These are phyloP conservation scores for Drosophila yakuba DNA, from an alignment of 1,140 invertebrate species.

Conservation along the genomic window DNA sequence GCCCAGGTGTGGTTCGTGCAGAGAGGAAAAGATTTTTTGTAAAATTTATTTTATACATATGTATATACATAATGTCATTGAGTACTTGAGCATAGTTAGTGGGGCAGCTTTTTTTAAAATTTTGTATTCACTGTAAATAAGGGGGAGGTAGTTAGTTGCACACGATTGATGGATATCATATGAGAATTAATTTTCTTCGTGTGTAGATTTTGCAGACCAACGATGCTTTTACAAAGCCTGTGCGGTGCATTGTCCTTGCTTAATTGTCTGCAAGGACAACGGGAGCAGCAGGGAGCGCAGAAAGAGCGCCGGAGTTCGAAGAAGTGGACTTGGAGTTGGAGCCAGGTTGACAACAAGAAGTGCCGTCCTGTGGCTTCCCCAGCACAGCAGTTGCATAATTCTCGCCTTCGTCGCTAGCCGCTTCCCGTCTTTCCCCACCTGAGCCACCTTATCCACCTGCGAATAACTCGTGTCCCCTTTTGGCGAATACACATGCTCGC, in stretches of 20 bases:
- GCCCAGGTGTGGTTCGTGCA: conserved; percentile 14
- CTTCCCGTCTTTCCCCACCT: neutral
- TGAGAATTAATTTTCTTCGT: neutral
- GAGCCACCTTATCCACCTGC: neutral
- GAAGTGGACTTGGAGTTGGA: conserved; percentile 15
- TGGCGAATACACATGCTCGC: conserved; percentile 40
- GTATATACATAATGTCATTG: no score
- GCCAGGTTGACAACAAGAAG: conserved; percentile 54
- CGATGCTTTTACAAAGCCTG: conserved; percentile 50
- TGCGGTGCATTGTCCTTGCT: conserved; percentile 71
- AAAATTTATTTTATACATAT: neutral
- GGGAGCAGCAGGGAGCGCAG: conserved; percentile 11
- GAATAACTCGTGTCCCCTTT: conserved; percentile 21
- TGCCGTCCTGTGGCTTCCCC: conserved; percentile 32
- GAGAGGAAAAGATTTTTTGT: neutral
- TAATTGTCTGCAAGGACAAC: conserved; percentile 80
- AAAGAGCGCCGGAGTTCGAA: neutral
- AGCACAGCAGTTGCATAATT: conserved; percentile 70
- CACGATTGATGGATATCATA: no score
- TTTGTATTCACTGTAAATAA: no score
- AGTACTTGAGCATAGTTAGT: no score
- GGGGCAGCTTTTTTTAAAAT: no score
- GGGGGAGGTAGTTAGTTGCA: no score
- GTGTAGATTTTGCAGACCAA: conserved; percentile 14
- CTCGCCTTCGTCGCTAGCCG: conserved; percentile 41